phyloP scores from a whole-genome alignment of 2,113 vertebrate species.

The Ctenomys sociabilis region DNA sequence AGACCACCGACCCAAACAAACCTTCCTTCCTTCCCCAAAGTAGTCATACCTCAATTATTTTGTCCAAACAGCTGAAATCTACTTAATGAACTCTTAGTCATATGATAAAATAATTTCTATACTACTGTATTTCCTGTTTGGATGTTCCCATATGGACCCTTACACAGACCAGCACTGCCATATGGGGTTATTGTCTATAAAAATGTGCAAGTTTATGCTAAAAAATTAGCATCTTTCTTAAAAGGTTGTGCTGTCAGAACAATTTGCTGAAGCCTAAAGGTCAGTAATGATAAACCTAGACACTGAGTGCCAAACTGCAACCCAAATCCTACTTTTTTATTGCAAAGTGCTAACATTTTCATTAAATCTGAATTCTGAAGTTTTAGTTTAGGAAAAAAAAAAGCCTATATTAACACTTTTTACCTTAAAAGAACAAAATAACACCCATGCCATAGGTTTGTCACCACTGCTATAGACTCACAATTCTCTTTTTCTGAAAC shows the following conservation, averaged over 20 bases:
- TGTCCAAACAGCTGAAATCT: not conserved
- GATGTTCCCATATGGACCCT: not conserved
- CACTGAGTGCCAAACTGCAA: not conserved
- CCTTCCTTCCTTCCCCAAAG: not conserved
- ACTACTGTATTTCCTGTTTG: not conserved
- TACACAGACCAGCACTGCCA: rapidly evolving
- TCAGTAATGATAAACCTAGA: not conserved
- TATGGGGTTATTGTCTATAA: not conserved
- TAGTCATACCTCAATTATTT: not conserved
- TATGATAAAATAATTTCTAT: constrained; percentile 16
- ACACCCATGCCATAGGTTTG: not conserved
- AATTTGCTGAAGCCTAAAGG: not conserved
- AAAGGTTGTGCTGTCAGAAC: constrained; percentile 2
- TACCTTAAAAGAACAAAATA: not conserved
- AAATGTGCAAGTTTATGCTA: not conserved
- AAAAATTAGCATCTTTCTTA: not conserved
- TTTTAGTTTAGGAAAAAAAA: not conserved
- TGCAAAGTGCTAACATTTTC: not conserved
- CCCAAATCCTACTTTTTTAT: not conserved
- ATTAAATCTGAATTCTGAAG: not conserved
- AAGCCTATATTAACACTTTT: not conserved
- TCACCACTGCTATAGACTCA: not conserved
- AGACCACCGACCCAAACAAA: not conserved
- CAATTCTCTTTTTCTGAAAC: not conserved
- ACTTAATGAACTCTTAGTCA: not conserved